A percentile compares a stretch with the other conserved stretches of the same genome.
Conservation (phyloP, 2,888 invertebrate genomes). For the Pantelozetes paolii region DNA sequence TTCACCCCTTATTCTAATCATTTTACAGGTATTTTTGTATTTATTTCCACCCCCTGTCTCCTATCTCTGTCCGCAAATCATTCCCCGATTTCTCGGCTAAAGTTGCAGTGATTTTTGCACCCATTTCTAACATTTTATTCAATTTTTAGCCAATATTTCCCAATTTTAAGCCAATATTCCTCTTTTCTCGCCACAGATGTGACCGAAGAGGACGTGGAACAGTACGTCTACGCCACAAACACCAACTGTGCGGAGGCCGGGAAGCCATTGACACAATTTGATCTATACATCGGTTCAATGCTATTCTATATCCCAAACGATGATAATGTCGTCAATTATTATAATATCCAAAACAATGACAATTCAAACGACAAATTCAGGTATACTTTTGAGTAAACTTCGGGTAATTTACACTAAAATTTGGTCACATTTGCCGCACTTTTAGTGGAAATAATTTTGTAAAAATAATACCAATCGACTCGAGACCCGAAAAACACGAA, state of each 20-base stretch:
- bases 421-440: background rate
- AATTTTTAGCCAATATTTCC: constrained; percentile 29
- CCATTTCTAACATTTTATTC: no score
- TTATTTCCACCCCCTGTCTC: no score
- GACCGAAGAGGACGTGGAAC: constrained; percentile 62
- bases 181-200: no score
- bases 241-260: constrained; percentile 64
- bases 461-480: background rate
- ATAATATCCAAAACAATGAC: background rate
- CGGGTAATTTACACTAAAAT: background rate
- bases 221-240: constrained; percentile 61
- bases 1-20: no score
- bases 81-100: no score
- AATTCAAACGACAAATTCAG: background rate
- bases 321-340: constrained; percentile 4
- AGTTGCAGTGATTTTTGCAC: no score
- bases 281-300: constrained; percentile 62
- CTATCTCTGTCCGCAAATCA: no score
- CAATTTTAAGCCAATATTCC: no score
- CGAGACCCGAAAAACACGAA: constrained; percentile 43
- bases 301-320: constrained; percentile 35
- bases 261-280: constrained; percentile 62
- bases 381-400: background rate
- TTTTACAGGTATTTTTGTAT: no score
- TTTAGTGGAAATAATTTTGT: constrained; percentile 8